Percentiles rank a stretch among this genome's conserved stretches.
These are phyloP conservation scores for Empis stercorea DNA, from an alignment of 2,888 invertebrate species.

Conservation along the genomic window DNA sequence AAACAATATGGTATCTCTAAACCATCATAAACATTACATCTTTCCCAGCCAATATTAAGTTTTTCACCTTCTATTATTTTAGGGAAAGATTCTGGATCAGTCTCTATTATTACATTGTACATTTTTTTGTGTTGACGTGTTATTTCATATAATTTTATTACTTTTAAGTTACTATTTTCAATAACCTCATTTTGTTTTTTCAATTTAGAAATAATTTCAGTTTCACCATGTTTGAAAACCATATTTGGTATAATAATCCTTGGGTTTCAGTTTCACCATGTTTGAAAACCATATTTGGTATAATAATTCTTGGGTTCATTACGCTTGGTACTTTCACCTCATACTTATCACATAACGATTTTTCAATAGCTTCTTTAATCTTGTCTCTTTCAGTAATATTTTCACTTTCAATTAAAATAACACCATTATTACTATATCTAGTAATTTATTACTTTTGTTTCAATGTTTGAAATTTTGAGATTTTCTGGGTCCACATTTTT, in stretches of 20 bases:
- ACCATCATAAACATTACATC: neutral
- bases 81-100: neutral
- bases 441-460: too few relatives aligned
- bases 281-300: neutral
- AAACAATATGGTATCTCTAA: neutral
- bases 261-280: neutral
- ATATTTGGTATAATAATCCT: neutral
- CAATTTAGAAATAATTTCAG: neutral
- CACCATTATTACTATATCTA: neutral
- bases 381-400: neutral
- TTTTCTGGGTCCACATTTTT: neutral
- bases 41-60: slow-evolving; percentile 1
- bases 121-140: neutral
- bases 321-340: slow-evolving; percentile 1
- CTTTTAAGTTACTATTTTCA: neutral
- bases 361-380: slow-evolving; percentile 1
- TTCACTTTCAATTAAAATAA: neutral
- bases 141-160: neutral
- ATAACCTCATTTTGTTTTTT: neutral
- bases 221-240: neutral
- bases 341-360: neutral
- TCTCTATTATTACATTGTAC: slow-evolving; percentile 1
- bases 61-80: neutral
- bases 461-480: neutral
- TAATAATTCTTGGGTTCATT: neutral